Base-by-base conservation (phyloP, 2,113 vertebrate genomes). In the Heterocephalus glaber region DNA sequence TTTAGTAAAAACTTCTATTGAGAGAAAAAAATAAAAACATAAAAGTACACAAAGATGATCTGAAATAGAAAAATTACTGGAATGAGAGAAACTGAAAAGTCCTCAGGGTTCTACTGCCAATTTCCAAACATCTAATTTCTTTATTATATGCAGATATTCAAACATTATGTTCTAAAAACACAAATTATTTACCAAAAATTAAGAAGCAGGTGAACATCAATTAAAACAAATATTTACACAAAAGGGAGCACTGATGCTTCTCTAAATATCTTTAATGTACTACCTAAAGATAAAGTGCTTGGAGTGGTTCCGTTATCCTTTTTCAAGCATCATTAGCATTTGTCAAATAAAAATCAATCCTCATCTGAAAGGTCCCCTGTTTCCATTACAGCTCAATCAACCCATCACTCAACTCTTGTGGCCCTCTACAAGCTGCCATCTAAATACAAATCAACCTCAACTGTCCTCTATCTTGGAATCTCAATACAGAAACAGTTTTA, bases 311-410 rank as follows among this genome's bases (percentile, higher is more conserved):
- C 38, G 60, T 79, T 68, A 84, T 35, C 2, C 87, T 47, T 66
- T 86, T 93, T 81, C 82, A 94, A 85, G 87, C 87, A 85, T 65
- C 96, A 96, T 96, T 97, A 92, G 60, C 92, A 83, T 83, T 72
- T 97, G 86, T 97, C 84, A 97, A 97, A 89, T 95, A 70, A 94
- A 98, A 97, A 97, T 96, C 76, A 95, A 72, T 86, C 95, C 49
- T 17, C 47, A 0, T 52, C 89, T 94, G 91, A 97, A 96, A 60
- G n/a, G 97, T 95, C 86, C 38, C 95, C 61, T 93, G 86, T 93
- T 44, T 86, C 95, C 79, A 58, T 26, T 84, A 96, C 28, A 86
- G 49, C 74, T 95, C 97, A 95, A 94, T 91, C 89, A 98, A 26
- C 14, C 9, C 70, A n/a, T 56, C 97, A 96, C 38, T n/a, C n/a